These are phyloP conservation scores for Scolopax rusticola DNA, from an alignment of 2,797 vertebrate species.

Conservation along the genomic window DNA sequence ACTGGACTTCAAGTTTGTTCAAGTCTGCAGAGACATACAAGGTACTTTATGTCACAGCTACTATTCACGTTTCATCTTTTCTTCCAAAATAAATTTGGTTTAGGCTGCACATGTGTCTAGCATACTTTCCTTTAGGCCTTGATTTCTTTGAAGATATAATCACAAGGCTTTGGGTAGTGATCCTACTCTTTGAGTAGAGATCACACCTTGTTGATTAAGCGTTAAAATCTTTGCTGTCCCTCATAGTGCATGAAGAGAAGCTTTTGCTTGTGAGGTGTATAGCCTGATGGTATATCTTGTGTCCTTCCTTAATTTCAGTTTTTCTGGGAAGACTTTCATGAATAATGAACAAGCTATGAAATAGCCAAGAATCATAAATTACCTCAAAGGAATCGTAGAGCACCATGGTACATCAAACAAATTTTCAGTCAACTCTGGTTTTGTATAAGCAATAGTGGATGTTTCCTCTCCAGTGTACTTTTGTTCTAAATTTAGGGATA, in stretches of 20 bases:
- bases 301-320: not conserved
- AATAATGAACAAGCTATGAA: conserved; percentile 20
- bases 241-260: not conserved
- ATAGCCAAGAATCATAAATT: conserved; percentile 2
- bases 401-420: not conserved
- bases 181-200: not conserved
- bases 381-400: not conserved
- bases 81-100: not conserved
- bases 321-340: not conserved
- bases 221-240: not conserved
- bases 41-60: not conserved
- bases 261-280: not conserved
- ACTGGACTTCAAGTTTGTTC: not conserved
- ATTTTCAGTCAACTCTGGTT: not conserved
- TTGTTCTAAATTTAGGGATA: conserved; percentile 33
- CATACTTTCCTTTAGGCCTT: not conserved
- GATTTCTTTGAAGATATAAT: not conserved
- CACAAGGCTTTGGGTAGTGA: not conserved
- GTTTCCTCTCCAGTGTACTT: not conserved
- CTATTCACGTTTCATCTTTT: not conserved
- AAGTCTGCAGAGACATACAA: not conserved
- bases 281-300: not conserved
- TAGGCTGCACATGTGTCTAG: not conserved
- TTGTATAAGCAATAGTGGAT: not conserved
- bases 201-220: not conserved